Evolutionary conservation across 2,888 invertebrate species (phyloP).

Genomic region (Bimastos eiseni): DNA sequence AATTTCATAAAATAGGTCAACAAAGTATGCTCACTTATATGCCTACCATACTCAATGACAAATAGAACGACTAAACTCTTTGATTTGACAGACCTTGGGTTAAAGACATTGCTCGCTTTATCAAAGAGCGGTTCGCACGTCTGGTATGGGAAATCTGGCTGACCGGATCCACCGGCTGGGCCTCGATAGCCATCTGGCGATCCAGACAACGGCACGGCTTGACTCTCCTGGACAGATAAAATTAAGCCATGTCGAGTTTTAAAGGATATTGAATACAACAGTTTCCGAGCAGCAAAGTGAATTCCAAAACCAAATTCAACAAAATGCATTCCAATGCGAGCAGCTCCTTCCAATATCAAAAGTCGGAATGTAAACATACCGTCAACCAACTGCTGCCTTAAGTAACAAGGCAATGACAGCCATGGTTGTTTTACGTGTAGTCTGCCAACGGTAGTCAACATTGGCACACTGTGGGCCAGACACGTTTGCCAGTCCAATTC

Average conservation of each 20-base stretch:
- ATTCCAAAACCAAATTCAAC: no score
- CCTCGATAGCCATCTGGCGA: background rate
- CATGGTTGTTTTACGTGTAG: background rate
- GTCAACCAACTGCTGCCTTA: background rate
- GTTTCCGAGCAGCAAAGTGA: no score
- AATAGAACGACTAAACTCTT: background rate
- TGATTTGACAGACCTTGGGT: conserved; percentile 3
- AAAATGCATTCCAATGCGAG: no score
- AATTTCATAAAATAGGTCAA: background rate
- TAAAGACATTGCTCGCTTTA: conserved; percentile 10
- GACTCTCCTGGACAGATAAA: background rate
- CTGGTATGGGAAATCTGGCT: background rate
- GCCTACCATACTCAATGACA: background rate
- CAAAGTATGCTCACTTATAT: background rate
- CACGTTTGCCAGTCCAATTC: no score
- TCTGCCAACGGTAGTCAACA: background rate
- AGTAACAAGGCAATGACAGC: background rate
- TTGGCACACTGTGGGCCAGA: background rate
- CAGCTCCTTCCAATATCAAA: no score
- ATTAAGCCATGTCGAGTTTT: background rate
- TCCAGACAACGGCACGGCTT: background rate
- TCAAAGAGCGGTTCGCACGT: background rate
- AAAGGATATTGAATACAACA: background rate
- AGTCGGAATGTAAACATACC: background rate
- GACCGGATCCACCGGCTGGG: background rate